Conservation (phyloP, 92 coral and sea anemone species). For the Epizoanthus rinbou region DNA sequence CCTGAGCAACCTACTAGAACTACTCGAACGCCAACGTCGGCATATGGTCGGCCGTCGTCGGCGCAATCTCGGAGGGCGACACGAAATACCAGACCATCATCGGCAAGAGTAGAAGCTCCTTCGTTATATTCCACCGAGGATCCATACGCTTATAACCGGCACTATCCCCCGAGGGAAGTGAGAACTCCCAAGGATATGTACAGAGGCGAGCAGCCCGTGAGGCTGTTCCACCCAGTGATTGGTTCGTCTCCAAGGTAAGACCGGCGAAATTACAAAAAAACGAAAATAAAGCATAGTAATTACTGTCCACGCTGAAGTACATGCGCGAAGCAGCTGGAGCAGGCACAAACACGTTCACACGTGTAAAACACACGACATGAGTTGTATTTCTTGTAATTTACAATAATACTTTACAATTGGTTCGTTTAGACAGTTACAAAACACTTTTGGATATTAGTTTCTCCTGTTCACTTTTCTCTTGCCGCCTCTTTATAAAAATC, state of each 20-base stretch:
- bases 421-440: too few species aligned
- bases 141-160: constrained; percentile 3
- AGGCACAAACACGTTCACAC: not conserved
- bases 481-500: too few species aligned
- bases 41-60: constrained; percentile 26
- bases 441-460: too few species aligned
- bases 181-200: not conserved
- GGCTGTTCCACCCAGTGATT: constrained; percentile 35
- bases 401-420: too few species aligned
- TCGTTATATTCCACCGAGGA: not conserved
- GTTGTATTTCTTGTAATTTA: too few species aligned
- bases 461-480: too few species aligned
- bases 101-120: constrained; percentile 1
- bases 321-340: not conserved
- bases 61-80: constrained; percentile 22
- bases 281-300: too few species aligned
- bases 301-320: too few species aligned
- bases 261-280: too few species aligned
- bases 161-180: not conserved
- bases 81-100: not conserved
- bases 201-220: not conserved
- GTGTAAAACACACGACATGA: too few species aligned
- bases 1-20: not conserved
- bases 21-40: not conserved
- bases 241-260: constrained; percentile 40